These are phyloP conservation scores for Ctenomys sociabilis DNA, from an alignment of 2,113 vertebrate genomes.

Conservation along the genomic window DNA sequence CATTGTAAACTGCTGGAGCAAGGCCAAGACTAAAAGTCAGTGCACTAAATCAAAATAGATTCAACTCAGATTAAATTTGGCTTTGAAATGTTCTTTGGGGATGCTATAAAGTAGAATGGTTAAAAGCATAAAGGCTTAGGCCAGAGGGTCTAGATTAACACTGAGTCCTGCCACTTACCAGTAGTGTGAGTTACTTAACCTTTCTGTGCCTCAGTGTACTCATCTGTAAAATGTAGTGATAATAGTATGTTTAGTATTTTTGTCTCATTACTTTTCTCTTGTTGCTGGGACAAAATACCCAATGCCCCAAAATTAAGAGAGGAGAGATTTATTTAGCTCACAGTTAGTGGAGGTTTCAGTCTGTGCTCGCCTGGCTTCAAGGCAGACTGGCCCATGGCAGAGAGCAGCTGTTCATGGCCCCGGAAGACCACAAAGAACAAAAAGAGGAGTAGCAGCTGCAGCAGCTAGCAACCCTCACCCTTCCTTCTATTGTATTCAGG, in stretches of 20 bases:
- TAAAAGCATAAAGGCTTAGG: neutral
- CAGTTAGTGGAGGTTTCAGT: too few relatives aligned
- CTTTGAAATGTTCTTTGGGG: neutral
- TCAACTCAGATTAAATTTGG: slow-evolving; percentile 25
- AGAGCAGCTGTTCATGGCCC: too few relatives aligned
- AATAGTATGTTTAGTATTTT: neutral
- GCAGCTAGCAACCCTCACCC: too few relatives aligned
- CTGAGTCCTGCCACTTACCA: neutral
- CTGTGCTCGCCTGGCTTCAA: too few relatives aligned
- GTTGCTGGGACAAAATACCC: too few relatives aligned
- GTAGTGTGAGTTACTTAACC: neutral
- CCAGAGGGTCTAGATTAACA: neutral
- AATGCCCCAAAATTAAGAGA: too few relatives aligned
- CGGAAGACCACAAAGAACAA: too few relatives aligned
- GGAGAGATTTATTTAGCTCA: too few relatives aligned
- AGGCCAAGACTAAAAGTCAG: slow-evolving; percentile 3
- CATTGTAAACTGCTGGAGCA: neutral
- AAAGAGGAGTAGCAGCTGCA: too few relatives aligned
- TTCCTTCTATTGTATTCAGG: too few relatives aligned
- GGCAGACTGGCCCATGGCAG: too few relatives aligned
- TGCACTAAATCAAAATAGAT: neutral
- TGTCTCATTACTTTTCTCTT: too few relatives aligned
- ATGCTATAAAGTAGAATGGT: neutral
- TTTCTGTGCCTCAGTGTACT: neutral
- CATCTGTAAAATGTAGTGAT: neutral